Evolutionary conservation across 2,888 invertebrate species (phyloP), one percentile per base, ranked within the genome.

Genomic region (Xylota segnis): DNA sequence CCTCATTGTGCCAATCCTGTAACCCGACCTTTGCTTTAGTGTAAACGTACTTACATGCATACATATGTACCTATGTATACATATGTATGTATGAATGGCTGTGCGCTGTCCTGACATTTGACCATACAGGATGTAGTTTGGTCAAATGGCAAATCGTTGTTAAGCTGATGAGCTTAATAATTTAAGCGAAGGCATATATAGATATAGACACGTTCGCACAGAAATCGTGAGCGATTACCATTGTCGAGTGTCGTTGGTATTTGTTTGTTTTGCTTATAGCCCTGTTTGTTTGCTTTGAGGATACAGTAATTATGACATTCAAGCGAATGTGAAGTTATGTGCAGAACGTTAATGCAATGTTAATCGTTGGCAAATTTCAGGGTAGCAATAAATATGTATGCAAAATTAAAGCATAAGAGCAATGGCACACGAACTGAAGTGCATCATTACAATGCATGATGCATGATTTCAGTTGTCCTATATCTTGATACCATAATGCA

Each of bases 81-180:
- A 16, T 18, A 18, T 52, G 18, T 14, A 50, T 4, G 18, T 47
- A 16, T 37, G 45, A 29, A 63, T 66, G 32, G 54, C 18, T 63
- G 70, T 76, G 7, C 27, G 9, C 27, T 27, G 32, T 45, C 54
- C 61, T 63, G 54, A 61, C 70, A 70, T 61, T 78, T 63, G 70
- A 63, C 45, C 45, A 71, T 59, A 37, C 16, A 66, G 47, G 37
- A 74, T 74, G 54, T 61, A 32, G 18, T 58, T 71, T 68, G 54
- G 70, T 52, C 45, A 78, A 71, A 71, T 50, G 58, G 65, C 71
- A 78, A 71, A 78, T 71, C 63, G 71, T 50, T 71, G 71, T 78
- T 78, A 56, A 63, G 63, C 29, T 71, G 71, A 56, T 47, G 58
- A 58, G 78, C 65, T 72, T 72, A 72, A 65, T 79, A 79, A 52